A percentile compares a stretch with the other conserved stretches of the same genome.
phyloP scores from a whole-genome alignment of 2,113 vertebrate genomes.

The Lepisosteus oculatus region DNA sequence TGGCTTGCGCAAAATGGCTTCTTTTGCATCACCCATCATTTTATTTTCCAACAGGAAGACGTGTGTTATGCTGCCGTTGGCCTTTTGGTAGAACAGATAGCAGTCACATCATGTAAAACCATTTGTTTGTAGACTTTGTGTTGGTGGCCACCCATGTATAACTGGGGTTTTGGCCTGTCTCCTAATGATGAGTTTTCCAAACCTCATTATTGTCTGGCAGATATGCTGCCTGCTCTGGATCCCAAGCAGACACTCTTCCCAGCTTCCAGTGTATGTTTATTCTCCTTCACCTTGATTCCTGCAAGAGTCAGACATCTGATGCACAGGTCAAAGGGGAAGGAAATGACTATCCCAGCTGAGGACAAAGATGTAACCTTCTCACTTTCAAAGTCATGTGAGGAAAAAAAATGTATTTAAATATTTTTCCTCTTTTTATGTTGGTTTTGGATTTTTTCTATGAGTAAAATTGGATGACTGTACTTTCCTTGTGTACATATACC shows the following conservation, averaged over 20 bases:
- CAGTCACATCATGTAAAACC: slow-evolving; percentile 58
- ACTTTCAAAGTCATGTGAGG: slow-evolving; percentile 38
- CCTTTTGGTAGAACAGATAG: slow-evolving; percentile 42
- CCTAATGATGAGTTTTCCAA: slow-evolving; percentile 82
- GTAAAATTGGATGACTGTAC: slow-evolving; percentile 17
- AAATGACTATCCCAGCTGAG: slow-evolving; percentile 77
- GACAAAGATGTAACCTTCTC: slow-evolving; percentile 40
- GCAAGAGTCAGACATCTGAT: slow-evolving; percentile 62
- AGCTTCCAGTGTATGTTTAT: slow-evolving; percentile 59
- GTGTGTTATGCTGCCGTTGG: slow-evolving; percentile 33
- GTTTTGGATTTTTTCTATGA: slow-evolving; percentile 35
- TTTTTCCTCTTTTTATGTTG: slow-evolving; percentile 35
- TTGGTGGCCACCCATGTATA: slow-evolving; percentile 69
- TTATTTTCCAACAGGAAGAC: slow-evolving; percentile 47
- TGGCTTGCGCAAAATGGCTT: slow-evolving; percentile 35
- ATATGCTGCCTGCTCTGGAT: slow-evolving; percentile 23
- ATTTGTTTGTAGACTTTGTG: slow-evolving; percentile 54
- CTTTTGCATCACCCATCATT: slow-evolving; percentile 43
- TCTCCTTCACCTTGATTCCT: slow-evolving; percentile 74
- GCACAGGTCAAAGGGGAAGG: slow-evolving; percentile 65
- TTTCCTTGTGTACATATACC: neutral
- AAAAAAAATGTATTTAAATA: slow-evolving; percentile 43
- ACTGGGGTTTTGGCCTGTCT: slow-evolving; percentile 38
- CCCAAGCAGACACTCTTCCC: slow-evolving; percentile 15
- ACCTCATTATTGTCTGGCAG: slow-evolving; percentile 44